Base-by-base conservation (phyloP, 1,140 invertebrate genomes). In the Dinoponera quadriceps region DNA sequence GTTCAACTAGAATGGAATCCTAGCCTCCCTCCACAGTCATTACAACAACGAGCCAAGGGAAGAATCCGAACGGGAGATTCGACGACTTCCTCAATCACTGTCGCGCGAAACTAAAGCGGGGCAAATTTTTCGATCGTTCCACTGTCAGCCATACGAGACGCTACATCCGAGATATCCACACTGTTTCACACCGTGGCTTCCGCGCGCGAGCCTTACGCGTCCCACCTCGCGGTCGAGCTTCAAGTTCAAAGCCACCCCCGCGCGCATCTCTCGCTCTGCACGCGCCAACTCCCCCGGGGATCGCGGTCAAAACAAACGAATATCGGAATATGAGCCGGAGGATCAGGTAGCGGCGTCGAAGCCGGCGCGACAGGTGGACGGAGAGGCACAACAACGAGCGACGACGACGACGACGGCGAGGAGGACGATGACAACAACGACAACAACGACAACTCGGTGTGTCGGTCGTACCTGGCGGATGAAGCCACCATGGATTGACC, bases 401-500 rank as follows among this genome's bases (percentile, higher is more conserved):
- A 44, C 3, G 44, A 11, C 20, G 49, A 54, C 63, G 63, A 44
- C 63, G 75, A 78, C 75, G 75, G 69, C 27, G 63, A 69, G 3
- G 44, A 22, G 18, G 51, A 57, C 75, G 22, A 69, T 33, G 44
- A 69, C 33, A 69, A 71, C 51, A 59, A 25, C 65, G 44, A 66
- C 27, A 65, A 44, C 62, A 65, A 65, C 62, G 20, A 13, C 73
- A 75, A 75, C 82, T 81, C 68, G 44, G 33, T 68, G 18, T 72
- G 88, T 78, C 65, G 65, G 49, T 55, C 75, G 65, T 94, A 94
- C 93, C 93, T 93, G 91, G 91, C 88, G 91, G 91, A 92, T 94
- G 92, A 91, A 92, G 90, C 93, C 93, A 94, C 93, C 93, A 94
- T 90, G 93, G 90, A 91, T 93, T 92, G 90, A 93, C 89, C 90